Evolutionary conservation across 2,888 invertebrate genomes (phyloP).

Genomic region (Oeneis ivallda): DNA sequence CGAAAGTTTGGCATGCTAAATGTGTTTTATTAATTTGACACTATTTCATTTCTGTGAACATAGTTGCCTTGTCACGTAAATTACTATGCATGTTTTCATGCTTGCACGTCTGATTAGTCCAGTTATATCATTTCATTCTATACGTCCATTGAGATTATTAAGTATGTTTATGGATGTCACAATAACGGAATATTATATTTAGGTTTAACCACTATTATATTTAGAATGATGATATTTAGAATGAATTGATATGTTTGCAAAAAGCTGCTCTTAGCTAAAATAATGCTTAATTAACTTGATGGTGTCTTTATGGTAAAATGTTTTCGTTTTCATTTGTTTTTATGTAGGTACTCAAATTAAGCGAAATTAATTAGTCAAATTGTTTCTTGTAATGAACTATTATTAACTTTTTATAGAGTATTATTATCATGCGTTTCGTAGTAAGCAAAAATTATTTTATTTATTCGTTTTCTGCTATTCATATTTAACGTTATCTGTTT

Average conservation of each 20-base stretch:
- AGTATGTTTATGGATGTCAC: neutral
- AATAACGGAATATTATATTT: neutral
- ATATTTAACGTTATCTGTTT: neutral
- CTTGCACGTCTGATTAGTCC: conserved; percentile 22
- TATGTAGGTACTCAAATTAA: neutral
- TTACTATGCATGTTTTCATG: conserved; percentile 31
- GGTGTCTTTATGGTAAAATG: conserved; percentile 9
- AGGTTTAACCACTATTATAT: neutral
- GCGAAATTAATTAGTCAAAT: conserved; percentile 5
- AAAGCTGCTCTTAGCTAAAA: neutral
- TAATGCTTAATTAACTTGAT: conserved; percentile 20
- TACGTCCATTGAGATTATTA: neutral
- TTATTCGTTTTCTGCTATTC: neutral
- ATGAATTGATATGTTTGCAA: neutral
- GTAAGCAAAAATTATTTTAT: neutral
- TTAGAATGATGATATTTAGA: neutral
- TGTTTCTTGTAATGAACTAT: neutral
- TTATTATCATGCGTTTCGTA: neutral
- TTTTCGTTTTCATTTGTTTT: neutral
- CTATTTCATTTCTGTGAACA: conserved; percentile 44
- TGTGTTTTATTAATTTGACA: conserved; percentile 50
- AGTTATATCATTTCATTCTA: conserved; percentile 8
- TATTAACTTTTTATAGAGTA: neutral
- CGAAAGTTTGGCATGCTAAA: conserved; percentile 28
- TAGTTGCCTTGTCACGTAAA: conserved; percentile 29